Evolutionary conservation across 2,113 vertebrate species (phyloP), one percentile per base, ranked within the genome.

Genomic region (Pterocles gutturalis): DNA sequence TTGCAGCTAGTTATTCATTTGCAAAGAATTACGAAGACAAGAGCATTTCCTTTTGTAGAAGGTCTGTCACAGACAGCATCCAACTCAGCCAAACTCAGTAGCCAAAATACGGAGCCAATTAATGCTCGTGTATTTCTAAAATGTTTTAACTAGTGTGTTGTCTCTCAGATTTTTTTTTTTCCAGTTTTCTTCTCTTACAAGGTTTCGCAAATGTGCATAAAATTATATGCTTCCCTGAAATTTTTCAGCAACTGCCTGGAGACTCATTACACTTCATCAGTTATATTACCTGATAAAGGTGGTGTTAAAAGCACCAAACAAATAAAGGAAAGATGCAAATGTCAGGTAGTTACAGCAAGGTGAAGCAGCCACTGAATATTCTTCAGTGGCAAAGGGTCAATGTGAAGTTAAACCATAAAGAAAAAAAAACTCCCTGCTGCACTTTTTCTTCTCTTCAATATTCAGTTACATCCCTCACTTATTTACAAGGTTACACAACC

Each of bases 1-100:
- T 91, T 78, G 69, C 92, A 94, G 82, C 46, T 90, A 85, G 95
- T 93, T 91, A 95, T 41, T 96, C 81, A 95, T 91, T 91, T 81
- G 87, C 49, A 81, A 86, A 88, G 33, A 94, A 95, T 78, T 90
- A 85, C 82, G 78, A 81, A 96, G 60, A 94, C 94, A 84, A 57
- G 51, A 76, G 72, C 28, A 61, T 48, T 94, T 78, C 87, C 60
- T 93, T 95, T 80, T 34, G 18, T 82, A 5, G 13, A 48, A 92
- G 33, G 10, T 73, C 54, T 88, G 71, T 71, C 81, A 82, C 62
- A 93, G 83, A 92, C 54, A 87, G 72, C 34, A 79, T 10, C 34
- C 60, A 95, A 51, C 69, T 65, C 76, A 86, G 83, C 46, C 66
- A 93, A 90, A 91, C 28, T 54, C 83, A 33, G 75, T 13, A 91